These are phyloP conservation scores for Pocillopora meandrina DNA, from an alignment of 92 coral and sea anemone species.

Conservation along the genomic window DNA sequence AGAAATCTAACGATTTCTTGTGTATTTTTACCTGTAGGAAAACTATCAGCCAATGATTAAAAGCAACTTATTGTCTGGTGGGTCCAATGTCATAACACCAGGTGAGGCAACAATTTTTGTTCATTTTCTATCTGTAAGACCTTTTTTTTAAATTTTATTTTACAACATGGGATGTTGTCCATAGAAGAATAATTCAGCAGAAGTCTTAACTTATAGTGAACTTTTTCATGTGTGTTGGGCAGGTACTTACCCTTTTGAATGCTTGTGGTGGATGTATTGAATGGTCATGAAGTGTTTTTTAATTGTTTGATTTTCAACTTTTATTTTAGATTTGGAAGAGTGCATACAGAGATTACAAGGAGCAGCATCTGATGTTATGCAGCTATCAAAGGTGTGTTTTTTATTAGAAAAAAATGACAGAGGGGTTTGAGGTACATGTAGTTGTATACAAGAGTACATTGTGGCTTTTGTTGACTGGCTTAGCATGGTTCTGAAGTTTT, in stretches of 20 bases:
- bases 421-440: neutral
- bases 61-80: conserved; percentile 51
- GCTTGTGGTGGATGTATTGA: too few species aligned
- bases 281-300: neutral
- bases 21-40: conserved; percentile 49
- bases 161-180: too few species aligned
- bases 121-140: neutral
- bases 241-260: too few species aligned
- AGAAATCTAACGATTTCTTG: neutral
- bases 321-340: conserved; percentile 48
- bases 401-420: neutral
- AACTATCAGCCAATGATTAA: conserved; percentile 49
- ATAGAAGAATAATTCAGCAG: too few species aligned
- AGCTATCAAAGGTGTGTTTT: conserved; percentile 62
- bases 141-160: too few species aligned
- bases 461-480: too few species aligned
- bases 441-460: too few species aligned
- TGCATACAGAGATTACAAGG: conserved; percentile 53
- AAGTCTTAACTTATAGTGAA: too few species aligned
- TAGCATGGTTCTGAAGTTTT: too few species aligned
- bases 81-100: neutral
- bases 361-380: conserved; percentile 47
- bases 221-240: too few species aligned
- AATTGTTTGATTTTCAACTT: neutral
- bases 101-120: neutral